These are phyloP conservation scores for Bombus polaris DNA, from an alignment of 1,140 invertebrate genomes.

Conservation along the genomic window DNA sequence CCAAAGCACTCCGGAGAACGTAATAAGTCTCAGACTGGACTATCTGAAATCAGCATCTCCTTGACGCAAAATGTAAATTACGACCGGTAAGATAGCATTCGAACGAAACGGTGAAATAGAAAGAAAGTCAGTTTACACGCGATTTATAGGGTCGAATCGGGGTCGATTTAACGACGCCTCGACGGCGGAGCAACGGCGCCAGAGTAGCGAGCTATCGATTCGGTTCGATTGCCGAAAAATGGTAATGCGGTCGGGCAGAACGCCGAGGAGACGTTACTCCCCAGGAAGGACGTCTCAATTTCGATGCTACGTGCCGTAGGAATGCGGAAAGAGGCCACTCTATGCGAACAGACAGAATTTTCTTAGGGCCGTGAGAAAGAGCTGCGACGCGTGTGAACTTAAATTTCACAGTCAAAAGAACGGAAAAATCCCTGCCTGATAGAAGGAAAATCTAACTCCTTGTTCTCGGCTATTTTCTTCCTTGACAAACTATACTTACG, in stretches of 20 bases:
- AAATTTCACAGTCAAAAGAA: conserved; percentile 18
- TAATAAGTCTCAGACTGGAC: neutral
- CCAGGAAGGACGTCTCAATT: conserved; percentile 37
- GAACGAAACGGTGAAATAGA: conserved; percentile 13
- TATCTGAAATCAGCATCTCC: conserved; percentile 8
- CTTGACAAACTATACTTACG: neutral
- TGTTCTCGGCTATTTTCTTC: neutral
- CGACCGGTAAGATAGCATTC: neutral
- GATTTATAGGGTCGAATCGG: conserved; percentile 26
- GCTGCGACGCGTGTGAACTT: neutral
- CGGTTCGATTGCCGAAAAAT: conserved; percentile 58
- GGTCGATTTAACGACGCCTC: conserved; percentile 20
- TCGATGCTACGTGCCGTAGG: conserved; percentile 24
- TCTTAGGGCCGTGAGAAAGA: neutral
- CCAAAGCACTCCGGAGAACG: neutral
- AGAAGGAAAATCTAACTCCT: neutral
- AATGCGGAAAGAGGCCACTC: conserved; percentile 35
- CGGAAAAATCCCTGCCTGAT: neutral
- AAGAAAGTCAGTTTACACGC: neutral
- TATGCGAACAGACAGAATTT: neutral
- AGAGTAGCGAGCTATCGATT: conserved; percentile 23
- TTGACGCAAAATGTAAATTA: neutral
- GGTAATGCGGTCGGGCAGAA: conserved; percentile 48
- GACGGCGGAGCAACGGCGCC: neutral
- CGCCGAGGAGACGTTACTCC: neutral